phyloP scores from a whole-genome alignment of 2,797 vertebrate species.

The Sebastes trivittatus region DNA sequence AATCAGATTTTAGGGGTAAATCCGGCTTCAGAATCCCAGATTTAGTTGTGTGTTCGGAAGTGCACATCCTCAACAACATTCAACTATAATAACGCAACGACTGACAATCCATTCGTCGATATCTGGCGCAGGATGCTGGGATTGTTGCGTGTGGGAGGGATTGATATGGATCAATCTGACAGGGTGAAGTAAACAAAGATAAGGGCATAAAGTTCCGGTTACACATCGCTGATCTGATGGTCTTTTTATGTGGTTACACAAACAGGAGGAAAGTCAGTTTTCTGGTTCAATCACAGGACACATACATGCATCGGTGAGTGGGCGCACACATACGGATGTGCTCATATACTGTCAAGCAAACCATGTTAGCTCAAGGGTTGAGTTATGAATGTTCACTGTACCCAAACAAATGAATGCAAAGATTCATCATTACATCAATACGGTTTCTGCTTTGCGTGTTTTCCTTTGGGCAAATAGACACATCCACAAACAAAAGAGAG shows the following conservation, averaged over 20 bases:
- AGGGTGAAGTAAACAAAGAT: constrained; percentile 62
- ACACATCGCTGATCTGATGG: constrained; percentile 42
- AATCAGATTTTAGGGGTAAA: constrained; percentile 47
- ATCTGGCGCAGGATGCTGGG: constrained; percentile 39
- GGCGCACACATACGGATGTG: not conserved
- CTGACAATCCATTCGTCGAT: constrained; percentile 51
- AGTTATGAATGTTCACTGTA: not conserved
- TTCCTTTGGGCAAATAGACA: not conserved
- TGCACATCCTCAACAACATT: constrained; percentile 24
- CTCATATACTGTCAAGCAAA: not conserved
- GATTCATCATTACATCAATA: not conserved
- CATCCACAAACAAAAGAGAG: not conserved
- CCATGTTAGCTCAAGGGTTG: not conserved
- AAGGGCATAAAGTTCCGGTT: constrained; percentile 49
- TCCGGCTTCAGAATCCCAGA: constrained; percentile 41
- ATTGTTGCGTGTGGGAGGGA: constrained; percentile 47
- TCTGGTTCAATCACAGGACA: constrained; percentile 3
- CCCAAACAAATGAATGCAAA: not conserved
- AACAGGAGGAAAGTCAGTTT: not conserved
- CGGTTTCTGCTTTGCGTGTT: not conserved
- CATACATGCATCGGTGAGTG: not conserved
- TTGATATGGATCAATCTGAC: constrained; percentile 62
- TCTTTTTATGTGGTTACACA: constrained; percentile 34
- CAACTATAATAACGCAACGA: constrained; percentile 21
- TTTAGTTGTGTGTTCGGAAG: constrained; percentile 31